Evolutionary conservation across 2,888 invertebrate genomes (phyloP), one percentile per base, ranked within the genome.

Genomic region (Drosophila demipolita): DNA sequence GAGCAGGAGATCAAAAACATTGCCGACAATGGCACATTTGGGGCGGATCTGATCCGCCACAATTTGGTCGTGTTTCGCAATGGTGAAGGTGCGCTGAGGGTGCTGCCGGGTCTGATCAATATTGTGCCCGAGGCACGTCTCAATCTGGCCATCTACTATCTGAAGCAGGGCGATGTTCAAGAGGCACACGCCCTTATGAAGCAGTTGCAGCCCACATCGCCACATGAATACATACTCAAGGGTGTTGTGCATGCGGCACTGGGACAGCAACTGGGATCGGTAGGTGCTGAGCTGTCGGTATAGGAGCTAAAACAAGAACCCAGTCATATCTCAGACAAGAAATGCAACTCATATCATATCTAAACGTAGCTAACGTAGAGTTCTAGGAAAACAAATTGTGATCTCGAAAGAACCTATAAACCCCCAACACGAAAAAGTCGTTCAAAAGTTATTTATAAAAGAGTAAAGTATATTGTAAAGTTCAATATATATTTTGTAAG

Each of bases 51-150:
- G 54, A 96, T 99, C 62, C 96, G 96, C 68, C 99, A 99, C 92
- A 99, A 99, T 93, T 94, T 98, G 86, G 98, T 99, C 8, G 99
- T 99, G 32, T 99, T 99, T 93, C 95, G 97, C 71, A 97, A 96
- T 83, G 99, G 99, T 0, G 98, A 99, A 93, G 98, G 98, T 4
- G 98, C 99, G 0, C 94, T 99, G 83, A 98, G 99, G 94, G 94
- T 95, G 0, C 94, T 99, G 74, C 99, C 99, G 0, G 95, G 96
- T 42, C 93, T 99, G 48, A 96, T 99, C 1, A 98, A 99, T 93
- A 97, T 99, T 5, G 97, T 99, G 35, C 98, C 99, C 0, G 99
- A 99, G 94, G 99, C 99, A 0, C 94, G 99, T 42, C 94, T 99
- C 4, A 99, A 99, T 94, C 94, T 99, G 70, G 98, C 99, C 4